Conservation (phyloP, 2,797 vertebrate genomes). For the Tokudaia muenninki region DNA sequence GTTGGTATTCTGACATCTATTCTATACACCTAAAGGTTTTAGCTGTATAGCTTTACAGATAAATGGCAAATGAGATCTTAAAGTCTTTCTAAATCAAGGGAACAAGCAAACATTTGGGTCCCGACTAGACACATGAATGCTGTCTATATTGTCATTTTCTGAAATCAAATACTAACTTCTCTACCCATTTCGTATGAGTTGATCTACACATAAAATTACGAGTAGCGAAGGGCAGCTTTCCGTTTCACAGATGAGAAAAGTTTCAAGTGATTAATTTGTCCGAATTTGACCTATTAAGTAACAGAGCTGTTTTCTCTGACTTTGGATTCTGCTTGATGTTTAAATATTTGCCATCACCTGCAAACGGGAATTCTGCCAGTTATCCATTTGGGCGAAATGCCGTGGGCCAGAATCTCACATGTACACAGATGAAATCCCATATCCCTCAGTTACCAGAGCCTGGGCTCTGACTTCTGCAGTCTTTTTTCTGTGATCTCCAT, state of each 20-base stretch:
- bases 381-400: neutral
- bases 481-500: neutral
- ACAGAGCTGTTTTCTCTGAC: constrained; percentile 9
- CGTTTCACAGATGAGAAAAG: constrained; percentile 6
- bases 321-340: neutral
- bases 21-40: neutral
- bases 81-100: neutral
- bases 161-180: neutral
- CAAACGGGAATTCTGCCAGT: neutral
- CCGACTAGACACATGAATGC: neutral
- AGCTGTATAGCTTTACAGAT: neutral
- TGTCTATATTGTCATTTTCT: neutral
- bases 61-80: neutral
- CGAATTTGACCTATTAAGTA: neutral
- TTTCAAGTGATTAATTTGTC: constrained; percentile 36
- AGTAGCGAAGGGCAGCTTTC: neutral
- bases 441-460: neutral
- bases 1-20: neutral
- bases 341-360: neutral
- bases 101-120: neutral
- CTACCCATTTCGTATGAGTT: neutral
- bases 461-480: neutral
- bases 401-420: neutral
- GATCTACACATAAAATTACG: neutral
- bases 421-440: neutral